A percentile compares a stretch with the other conserved stretches of the same genome.
phyloP scores from a whole-genome alignment of 2,888 invertebrate species.

The Pterostichus madidus region DNA sequence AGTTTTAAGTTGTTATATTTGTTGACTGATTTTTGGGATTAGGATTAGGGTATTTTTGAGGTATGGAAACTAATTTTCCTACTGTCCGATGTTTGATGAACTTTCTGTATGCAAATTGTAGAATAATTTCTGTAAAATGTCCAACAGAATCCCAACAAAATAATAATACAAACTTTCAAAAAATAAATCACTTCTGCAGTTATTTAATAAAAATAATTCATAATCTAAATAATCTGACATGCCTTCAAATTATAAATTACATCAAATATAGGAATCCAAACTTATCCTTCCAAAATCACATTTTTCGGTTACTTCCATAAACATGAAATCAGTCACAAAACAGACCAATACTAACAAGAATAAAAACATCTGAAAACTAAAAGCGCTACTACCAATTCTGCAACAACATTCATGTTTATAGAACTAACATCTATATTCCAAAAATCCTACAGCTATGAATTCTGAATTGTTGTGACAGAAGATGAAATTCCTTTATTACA shows the following conservation, averaged over 20 bases:
- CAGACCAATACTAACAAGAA: conserved; percentile 12
- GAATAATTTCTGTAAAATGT: conserved; percentile 25
- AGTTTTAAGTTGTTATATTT: too few species aligned
- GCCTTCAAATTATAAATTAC: conserved; percentile 27
- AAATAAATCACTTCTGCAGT: conserved; percentile 36
- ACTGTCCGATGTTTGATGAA: not conserved
- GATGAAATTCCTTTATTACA: conserved; percentile 32
- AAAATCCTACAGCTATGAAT: conserved; percentile 19
- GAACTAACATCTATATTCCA: conserved; percentile 37
- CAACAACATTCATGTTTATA: conserved; percentile 30
- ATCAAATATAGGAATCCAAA: conserved; percentile 35
- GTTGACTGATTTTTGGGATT: too few species aligned
- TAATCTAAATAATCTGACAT: conserved; percentile 42
- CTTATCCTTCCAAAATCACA: conserved; percentile 19
- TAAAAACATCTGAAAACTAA: conserved; percentile 8
- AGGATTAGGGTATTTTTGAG: too few species aligned
- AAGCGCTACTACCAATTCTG: conserved; percentile 17
- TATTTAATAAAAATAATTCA: conserved; percentile 54
- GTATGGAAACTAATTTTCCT: too few species aligned
- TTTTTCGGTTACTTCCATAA: conserved; percentile 34
- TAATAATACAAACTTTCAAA: conserved; percentile 18
- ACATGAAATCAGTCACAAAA: conserved; percentile 39
- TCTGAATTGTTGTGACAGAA: not conserved
- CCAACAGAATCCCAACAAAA: conserved; percentile 36
- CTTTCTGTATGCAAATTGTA: too few species aligned